These are phyloP conservation scores for Stichopus chloronotus DNA, from an alignment of 35 echinoderm and acorn worm species.

Conservation along the genomic window DNA sequence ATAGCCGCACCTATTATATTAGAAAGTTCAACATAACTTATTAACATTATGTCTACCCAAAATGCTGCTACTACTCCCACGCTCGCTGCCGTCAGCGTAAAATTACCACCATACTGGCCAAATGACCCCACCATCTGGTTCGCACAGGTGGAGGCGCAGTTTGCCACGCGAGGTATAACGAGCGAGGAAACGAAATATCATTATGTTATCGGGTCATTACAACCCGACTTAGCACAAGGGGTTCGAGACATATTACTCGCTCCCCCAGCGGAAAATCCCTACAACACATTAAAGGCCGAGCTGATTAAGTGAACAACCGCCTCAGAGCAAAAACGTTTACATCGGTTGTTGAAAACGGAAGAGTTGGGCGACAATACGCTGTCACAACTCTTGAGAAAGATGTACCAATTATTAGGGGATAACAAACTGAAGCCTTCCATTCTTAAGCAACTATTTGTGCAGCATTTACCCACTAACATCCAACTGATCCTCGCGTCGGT, in stretches of 20 bases:
- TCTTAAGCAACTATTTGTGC: slow-evolving; percentile 50
- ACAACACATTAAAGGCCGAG: slow-evolving; percentile 37
- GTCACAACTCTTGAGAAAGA: slow-evolving; percentile 44
- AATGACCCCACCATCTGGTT: slow-evolving; percentile 65
- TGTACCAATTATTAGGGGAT: slow-evolving; percentile 55
- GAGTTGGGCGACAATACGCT: slow-evolving; percentile 53
- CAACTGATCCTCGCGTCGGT: slow-evolving; percentile 48
- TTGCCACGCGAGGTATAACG: slow-evolving; percentile 52
- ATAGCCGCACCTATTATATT: too few species aligned
- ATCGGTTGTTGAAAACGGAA: background rate
- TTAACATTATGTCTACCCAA: too few species aligned
- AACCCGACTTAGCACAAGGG: slow-evolving; percentile 35
- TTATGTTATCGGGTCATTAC: slow-evolving; percentile 51
- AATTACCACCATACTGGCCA: slow-evolving; percentile 67
- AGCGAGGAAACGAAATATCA: slow-evolving; percentile 53
- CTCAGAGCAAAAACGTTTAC: slow-evolving; percentile 66
- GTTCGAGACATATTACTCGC: slow-evolving; percentile 37
- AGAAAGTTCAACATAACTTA: too few species aligned
- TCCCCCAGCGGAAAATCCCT: background rate
- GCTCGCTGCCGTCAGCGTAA: slow-evolving; percentile 31
- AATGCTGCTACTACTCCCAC: background rate
- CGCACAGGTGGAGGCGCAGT: slow-evolving; percentile 70
- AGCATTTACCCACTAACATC: slow-evolving; percentile 47
- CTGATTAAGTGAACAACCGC: slow-evolving; percentile 43
- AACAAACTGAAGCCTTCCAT: slow-evolving; percentile 24